Evolutionary conservation across 2,797 vertebrate species (phyloP), one percentile per base, ranked within the genome.

Genomic region (Hozukius guyotensis): DNA sequence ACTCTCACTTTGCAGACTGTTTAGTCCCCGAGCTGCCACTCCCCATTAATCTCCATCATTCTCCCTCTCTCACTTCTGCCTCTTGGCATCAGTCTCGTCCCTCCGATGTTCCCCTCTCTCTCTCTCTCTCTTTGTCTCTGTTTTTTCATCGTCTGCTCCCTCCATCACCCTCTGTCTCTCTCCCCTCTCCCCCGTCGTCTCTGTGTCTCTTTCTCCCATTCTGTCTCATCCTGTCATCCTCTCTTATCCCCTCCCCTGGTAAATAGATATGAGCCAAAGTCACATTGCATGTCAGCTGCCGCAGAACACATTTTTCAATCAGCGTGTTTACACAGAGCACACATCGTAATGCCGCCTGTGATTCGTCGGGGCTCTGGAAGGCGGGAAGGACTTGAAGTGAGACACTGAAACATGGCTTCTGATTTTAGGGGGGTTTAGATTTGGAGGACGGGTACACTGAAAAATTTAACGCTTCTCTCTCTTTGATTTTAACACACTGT

Each of bases 11-110:
- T 85, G 86, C 75, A 87, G 83, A 88, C 85, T 86, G 81, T 88
- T 90, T 78, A 82, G 88, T 92, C 90, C 87, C 87, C 12, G 32
- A 88, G 87, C 91, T 95, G 95, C 91, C 91, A 88, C 88, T 89
- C 87, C 77, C 85, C 88, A 92, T 94, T 95, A 91, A 95, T 94
- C 92, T 94, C 92, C 81, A 93, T 95, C 94, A 94, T 89, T 88
- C 84, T 77, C 63, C 77, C 75, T 80, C 87, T 90, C 83, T 85
- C 81, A 70, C 81, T 84, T 65, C 82, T 88, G 84, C 90, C 84
- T 83, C 82, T 85, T 85, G 86, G 77, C 86, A 81, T 91, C 84
- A 77, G 68, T 85, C 81, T 89, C 75, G 75, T 71, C 66, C 81
- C 80, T 70, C 55, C 53, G 18, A 32, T 78, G 56, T 78, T 73